phyloP scores from a whole-genome alignment of 2,888 invertebrate species.

The Coleophora deauratella region DNA sequence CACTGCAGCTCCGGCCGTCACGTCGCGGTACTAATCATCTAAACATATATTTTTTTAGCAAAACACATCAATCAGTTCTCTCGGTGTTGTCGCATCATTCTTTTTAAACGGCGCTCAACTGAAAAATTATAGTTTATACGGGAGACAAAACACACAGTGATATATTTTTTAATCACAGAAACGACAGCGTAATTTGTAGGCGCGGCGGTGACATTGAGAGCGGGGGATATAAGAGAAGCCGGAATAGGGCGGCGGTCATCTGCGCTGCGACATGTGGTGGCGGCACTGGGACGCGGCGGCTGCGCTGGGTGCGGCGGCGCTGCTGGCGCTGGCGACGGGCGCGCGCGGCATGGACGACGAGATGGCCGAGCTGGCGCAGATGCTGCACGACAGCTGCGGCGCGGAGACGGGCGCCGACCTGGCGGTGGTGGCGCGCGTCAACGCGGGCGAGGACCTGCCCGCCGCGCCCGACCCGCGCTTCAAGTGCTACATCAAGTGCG shows the following conservation, averaged over 20 bases:
- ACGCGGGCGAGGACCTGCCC: conserved; percentile 44
- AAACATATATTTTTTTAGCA: no score
- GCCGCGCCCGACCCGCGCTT: conserved; percentile 39
- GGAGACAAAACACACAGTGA: conserved; percentile 16
- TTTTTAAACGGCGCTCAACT: conserved; percentile 28
- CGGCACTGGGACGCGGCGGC: conserved; percentile 4
- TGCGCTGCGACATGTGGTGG: not conserved
- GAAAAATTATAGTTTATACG: conserved; percentile 22
- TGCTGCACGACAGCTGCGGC: conserved; percentile 51
- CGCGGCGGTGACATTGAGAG: conserved; percentile 23
- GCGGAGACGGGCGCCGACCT: conserved; percentile 48
- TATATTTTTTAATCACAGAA: conserved; percentile 31
- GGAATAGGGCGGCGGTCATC: no score
- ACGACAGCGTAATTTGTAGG: conserved; percentile 29
- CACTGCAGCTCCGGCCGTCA: no score
- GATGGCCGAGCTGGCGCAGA: conserved; percentile 52
- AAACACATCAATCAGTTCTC: no score
- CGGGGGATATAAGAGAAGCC: conserved; percentile 20
- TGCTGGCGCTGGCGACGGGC: conserved; percentile 9
- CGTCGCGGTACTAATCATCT: no score
- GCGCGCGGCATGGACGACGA: conserved; percentile 40
- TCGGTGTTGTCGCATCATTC: conserved; percentile 25
- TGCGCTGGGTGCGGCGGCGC: conserved; percentile 8
- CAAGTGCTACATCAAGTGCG: conserved; percentile 61
- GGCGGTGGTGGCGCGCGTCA: conserved; percentile 38